A percentile compares a stretch with the other conserved stretches of the same genome.
Conservation (phyloP, 2,113 vertebrate genomes). For the Cinclus mexicanus region DNA sequence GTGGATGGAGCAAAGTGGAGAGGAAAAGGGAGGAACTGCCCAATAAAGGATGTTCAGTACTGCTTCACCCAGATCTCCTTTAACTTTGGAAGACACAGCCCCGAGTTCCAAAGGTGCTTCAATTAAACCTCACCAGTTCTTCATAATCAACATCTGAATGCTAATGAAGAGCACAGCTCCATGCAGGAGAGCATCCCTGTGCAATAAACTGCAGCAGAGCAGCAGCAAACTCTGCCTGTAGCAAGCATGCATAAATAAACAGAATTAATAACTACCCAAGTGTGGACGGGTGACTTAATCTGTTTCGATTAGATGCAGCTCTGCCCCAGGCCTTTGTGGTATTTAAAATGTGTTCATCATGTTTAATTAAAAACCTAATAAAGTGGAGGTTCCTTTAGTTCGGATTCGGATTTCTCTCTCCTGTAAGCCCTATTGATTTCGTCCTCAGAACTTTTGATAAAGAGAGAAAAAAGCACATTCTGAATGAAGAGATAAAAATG, state of each 20-base stretch:
- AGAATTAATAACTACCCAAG: conserved; percentile 73
- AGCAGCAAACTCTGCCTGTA: conserved; percentile 57
- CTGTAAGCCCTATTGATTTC: conserved; percentile 5
- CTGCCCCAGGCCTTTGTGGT: conserved; percentile 69
- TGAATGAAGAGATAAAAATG: neutral
- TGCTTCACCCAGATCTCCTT: neutral
- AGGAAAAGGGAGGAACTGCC: neutral
- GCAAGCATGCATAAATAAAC: conserved; percentile 75
- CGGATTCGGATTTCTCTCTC: conserved; percentile 38
- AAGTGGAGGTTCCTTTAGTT: conserved; percentile 40
- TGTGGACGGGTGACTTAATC: conserved; percentile 76
- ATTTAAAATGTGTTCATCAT: conserved; percentile 78
- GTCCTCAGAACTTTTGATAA: neutral
- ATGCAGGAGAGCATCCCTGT: conserved; percentile 64
- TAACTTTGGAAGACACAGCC: neutral
- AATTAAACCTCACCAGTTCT: conserved; percentile 44
- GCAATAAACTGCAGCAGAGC: conserved; percentile 58
- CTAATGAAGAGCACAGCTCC: conserved; percentile 60
- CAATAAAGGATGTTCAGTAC: neutral
- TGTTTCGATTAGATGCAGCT: conserved; percentile 72
- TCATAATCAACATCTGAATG: conserved; percentile 65
- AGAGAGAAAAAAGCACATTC: neutral
- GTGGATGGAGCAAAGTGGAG: neutral
- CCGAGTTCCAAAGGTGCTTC: conserved; percentile 54
- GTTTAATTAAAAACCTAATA: conserved; percentile 83